Evolutionary conservation across 2,797 vertebrate species (phyloP), one percentile per base, ranked within the genome.

Genomic region (Gadopsis bispinosus): DNA sequence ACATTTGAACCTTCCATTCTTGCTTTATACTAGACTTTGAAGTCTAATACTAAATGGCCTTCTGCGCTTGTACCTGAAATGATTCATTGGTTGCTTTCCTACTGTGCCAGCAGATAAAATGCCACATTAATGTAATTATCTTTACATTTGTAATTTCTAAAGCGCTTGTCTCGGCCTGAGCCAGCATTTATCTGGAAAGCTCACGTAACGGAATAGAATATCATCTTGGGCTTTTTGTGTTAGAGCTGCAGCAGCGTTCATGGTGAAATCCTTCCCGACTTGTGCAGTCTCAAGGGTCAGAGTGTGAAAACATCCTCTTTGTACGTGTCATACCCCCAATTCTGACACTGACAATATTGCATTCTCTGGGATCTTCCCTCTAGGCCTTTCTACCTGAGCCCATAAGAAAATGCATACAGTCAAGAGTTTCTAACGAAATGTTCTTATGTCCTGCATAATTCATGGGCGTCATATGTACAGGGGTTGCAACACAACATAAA

Each of bases 271-370:
- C 70, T 60, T 43, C 48, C 80, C 37, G 76, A 76, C 82, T 80
- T 10, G 65, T 62, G 13, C 19, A 71, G 73, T 73, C 81, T 88
- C 86, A 58, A 11, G 71, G 79, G 75, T 87, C 70, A 63, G 61
- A 41, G 63, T 75, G 55, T 71, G 81, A 77, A 80, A 86, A 81
- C 75, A 75, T 79, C 71, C 61, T 81, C 67, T 83, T 74, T 70
- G 69, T 79, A 85, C 75, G 66, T 78, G 75, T 80, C 81, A 76
- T 62, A 73, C 45, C 74, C 74, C 59, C 58, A 69, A 53, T 85
- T 84, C 73, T 81, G 70, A 79, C 77, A 70, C 35, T 47, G 71
- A 81, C 80, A 85, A 73, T 58, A 70, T 33, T 68, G 55, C 59
- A 65, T 86, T 86, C 71, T 74, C 22, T 16, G 14, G 48, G 63